Percentiles rank a stretch among this genome's conserved stretches.
Conservation (phyloP, 2,113 vertebrate species). For the Lipophrys pholis region DNA sequence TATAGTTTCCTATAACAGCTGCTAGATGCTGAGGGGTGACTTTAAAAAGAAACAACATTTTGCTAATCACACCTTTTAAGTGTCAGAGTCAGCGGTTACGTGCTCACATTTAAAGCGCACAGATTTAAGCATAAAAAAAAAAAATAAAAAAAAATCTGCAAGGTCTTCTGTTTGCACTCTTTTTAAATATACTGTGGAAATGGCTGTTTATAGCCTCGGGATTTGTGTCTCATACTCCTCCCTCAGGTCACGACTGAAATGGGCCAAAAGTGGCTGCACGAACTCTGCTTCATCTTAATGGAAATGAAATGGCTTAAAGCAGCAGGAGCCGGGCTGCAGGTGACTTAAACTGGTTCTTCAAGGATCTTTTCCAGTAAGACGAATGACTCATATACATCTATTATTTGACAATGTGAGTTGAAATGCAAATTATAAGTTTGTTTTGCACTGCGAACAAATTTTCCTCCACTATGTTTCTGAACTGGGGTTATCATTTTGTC, state of each 20-base stretch:
- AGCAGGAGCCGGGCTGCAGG: constrained; percentile 28
- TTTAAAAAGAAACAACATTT: not conserved
- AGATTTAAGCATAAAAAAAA: constrained; percentile 24
- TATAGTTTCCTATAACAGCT: constrained; percentile 17
- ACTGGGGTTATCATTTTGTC: not conserved
- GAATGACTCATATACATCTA: not conserved
- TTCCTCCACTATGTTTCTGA: no score
- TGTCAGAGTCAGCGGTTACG: constrained; percentile 11
- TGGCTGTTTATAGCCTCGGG: constrained; percentile 57
- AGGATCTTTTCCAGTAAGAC: not conserved
- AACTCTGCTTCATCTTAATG: constrained; percentile 52
- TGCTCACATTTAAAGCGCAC: constrained; percentile 35
- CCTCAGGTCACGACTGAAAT: constrained; percentile 54
- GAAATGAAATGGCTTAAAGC: constrained; percentile 48
- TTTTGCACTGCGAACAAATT: not conserved
- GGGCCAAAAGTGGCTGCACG: constrained; percentile 40
- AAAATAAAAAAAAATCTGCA: constrained; percentile 24
- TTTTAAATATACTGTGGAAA: constrained; percentile 60
- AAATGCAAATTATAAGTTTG: not conserved
- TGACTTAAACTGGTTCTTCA: constrained; percentile 47
- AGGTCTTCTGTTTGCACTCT: constrained; percentile 34
- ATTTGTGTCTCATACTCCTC: constrained; percentile 49
- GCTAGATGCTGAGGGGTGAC: not conserved
- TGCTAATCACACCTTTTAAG: constrained; percentile 22
- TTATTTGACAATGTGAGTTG: not conserved